Evolutionary conservation across 2,888 invertebrate species (phyloP).

Genomic region (Papilio gigon): DNA sequence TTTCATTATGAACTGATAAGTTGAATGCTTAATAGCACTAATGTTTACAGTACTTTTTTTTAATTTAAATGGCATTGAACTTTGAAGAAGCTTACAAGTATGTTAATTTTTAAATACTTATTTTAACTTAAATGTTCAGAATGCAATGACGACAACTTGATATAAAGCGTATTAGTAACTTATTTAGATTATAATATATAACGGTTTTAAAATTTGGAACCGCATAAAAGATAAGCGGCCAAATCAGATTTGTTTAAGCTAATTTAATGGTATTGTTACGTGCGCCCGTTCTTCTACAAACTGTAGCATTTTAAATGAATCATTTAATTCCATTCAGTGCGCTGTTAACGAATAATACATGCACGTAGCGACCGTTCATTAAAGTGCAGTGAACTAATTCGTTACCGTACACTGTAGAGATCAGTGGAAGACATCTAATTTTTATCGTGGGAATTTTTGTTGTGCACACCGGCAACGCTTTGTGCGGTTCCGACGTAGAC

Average conservation of each 20-base stretch:
- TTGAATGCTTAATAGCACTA: background rate
- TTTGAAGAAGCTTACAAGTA: background rate
- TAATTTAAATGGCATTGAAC: background rate
- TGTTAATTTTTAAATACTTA: background rate
- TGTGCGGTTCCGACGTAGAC: constrained; percentile 42
- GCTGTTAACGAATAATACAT: constrained; percentile 32
- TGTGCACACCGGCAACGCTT: constrained; percentile 26
- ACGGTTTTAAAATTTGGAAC: background rate
- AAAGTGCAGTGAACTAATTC: constrained; percentile 37
- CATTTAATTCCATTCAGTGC: constrained; percentile 20
- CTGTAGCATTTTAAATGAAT: constrained; percentile 19
- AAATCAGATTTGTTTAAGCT: constrained; percentile 9
- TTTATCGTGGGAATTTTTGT: constrained; percentile 42
- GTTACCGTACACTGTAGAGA: constrained; percentile 38
- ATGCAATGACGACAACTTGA: no score
- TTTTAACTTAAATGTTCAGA: background rate
- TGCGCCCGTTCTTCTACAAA: constrained; percentile 14
- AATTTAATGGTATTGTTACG: constrained; percentile 20
- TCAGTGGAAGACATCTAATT: constrained; percentile 40
- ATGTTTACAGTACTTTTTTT: background rate
- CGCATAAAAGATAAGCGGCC: background rate
- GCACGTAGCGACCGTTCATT: constrained; percentile 21
- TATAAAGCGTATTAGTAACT: no score
- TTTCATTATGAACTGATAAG: constrained; percentile 10
- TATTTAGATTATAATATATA: background rate